Evolutionary conservation across 2,888 invertebrate species (phyloP).

Genomic region (Watsonalla binaria): DNA sequence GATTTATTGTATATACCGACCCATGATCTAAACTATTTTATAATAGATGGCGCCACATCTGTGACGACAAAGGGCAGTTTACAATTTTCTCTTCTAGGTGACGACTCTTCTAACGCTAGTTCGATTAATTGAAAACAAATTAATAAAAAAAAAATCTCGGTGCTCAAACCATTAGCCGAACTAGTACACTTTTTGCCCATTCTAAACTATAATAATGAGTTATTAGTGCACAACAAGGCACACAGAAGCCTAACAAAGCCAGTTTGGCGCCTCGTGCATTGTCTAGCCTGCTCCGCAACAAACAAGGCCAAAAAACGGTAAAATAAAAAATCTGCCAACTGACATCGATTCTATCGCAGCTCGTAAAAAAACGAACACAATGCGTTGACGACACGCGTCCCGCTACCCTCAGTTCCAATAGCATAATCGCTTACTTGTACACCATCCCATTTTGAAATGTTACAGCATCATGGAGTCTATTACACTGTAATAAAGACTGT

Average conservation of each 20-base stretch:
- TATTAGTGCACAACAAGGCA: neutral
- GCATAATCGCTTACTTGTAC: conserved; percentile 27
- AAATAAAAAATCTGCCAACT: conserved; percentile 77
- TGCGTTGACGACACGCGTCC: conserved; percentile 64
- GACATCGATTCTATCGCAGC: conserved; percentile 74
- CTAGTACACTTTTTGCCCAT: neutral
- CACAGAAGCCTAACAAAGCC: neutral
- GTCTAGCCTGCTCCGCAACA: conserved; percentile 28
- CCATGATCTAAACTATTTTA: too few species aligned
- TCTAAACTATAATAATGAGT: neutral
- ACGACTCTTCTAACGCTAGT: too few species aligned
- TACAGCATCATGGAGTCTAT: conserved; percentile 28
- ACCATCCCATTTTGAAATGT: conserved; percentile 28
- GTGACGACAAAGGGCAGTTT: too few species aligned
- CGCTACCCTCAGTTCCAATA: conserved; percentile 62
- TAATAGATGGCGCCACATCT: too few species aligned
- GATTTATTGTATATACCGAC: too few species aligned
- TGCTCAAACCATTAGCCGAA: too few species aligned
- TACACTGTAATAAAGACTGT: conserved; percentile 4
- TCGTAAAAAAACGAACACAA: conserved; percentile 72
- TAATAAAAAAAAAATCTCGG: too few species aligned
- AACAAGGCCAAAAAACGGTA: conserved; percentile 76
- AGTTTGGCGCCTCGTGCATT: conserved; percentile 9
- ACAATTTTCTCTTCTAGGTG: too few species aligned
- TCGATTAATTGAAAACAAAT: too few species aligned